These are phyloP conservation scores for Byasa hedistus DNA, from an alignment of 2,888 invertebrate species.

Conservation along the genomic window DNA sequence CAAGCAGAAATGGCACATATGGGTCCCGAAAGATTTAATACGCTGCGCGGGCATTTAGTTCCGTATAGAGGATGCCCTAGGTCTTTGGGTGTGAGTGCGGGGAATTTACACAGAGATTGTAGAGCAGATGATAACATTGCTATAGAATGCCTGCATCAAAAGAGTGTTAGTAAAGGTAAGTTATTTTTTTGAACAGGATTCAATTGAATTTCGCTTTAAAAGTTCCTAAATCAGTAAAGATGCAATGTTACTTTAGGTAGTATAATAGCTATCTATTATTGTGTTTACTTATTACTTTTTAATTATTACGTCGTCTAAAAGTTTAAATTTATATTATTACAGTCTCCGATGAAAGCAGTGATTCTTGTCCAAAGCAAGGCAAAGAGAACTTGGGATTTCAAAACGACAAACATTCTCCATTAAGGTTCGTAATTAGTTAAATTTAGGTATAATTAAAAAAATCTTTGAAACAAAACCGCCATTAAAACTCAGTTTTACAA, in stretches of 20 bases:
- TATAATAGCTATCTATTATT: background rate
- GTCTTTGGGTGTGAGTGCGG: conserved; percentile 59
- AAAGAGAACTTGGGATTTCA: conserved; percentile 89
- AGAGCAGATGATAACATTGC: conserved; percentile 54
- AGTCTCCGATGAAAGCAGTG: conserved; percentile 75
- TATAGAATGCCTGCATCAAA: conserved; percentile 69
- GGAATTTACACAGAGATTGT: conserved; percentile 64
- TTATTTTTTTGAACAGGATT: conserved; percentile 10
- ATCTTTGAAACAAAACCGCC: too few relatives aligned
- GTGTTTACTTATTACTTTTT: background rate
- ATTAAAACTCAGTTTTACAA: too few relatives aligned
- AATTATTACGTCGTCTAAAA: background rate
- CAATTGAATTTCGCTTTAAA: background rate
- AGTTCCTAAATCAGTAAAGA: background rate
- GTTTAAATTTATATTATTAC: conserved; percentile 18
- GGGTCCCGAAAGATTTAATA: conserved; percentile 59
- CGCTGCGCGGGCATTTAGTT: conserved; percentile 69
- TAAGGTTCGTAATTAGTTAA: conserved; percentile 54
- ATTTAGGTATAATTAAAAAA: background rate
- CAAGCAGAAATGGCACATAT: conserved; percentile 55
- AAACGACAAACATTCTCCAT: conserved; percentile 82
- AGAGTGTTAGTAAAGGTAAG: conserved; percentile 65
- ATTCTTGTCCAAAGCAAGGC: conserved; percentile 80
- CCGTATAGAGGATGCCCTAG: conserved; percentile 64
- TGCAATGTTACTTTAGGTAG: too few relatives aligned